phyloP scores from a whole-genome alignment of 2,797 vertebrate genomes.

The Margarornis squamiger region DNA sequence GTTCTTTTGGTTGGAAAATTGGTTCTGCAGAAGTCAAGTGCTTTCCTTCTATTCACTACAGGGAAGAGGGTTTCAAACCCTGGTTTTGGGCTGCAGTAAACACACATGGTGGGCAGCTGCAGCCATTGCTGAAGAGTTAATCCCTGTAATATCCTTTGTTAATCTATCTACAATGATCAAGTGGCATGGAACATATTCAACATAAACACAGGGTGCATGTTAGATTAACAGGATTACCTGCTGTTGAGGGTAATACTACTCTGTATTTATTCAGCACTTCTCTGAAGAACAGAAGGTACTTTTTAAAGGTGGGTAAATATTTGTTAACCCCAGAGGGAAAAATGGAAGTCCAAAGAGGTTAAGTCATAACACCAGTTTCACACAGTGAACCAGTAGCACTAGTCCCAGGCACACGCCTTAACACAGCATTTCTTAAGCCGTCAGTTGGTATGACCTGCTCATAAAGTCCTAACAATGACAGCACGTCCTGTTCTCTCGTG shows the following conservation, averaged over 20 bases:
- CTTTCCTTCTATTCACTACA: not conserved
- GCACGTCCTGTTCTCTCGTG: not conserved
- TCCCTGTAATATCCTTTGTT: constrained; percentile 8
- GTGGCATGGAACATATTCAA: not conserved
- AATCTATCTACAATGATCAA: constrained; percentile 19
- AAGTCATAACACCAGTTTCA: not conserved
- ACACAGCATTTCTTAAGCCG: not conserved
- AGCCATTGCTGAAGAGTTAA: constrained; percentile 12
- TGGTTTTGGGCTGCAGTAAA: not conserved
- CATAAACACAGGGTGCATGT: not conserved
- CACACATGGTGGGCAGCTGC: not conserved
- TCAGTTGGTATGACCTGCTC: not conserved
- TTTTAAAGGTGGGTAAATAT: constrained; percentile 27
- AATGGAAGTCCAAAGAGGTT: not conserved
- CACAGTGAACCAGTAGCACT: not conserved
- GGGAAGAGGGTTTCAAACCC: not conserved
- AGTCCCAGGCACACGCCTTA: not conserved
- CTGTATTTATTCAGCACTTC: not conserved
- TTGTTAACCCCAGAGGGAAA: not conserved
- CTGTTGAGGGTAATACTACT: not conserved
- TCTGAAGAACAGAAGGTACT: constrained; percentile 4
- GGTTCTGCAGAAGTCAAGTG: not conserved
- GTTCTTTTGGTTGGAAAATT: not conserved
- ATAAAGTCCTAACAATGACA: not conserved
- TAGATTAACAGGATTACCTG: constrained; percentile 26